Percentiles rank a stretch among this genome's conserved stretches.
Conservation (phyloP, 2,113 vertebrate genomes). For the Lucifuga dentata region DNA sequence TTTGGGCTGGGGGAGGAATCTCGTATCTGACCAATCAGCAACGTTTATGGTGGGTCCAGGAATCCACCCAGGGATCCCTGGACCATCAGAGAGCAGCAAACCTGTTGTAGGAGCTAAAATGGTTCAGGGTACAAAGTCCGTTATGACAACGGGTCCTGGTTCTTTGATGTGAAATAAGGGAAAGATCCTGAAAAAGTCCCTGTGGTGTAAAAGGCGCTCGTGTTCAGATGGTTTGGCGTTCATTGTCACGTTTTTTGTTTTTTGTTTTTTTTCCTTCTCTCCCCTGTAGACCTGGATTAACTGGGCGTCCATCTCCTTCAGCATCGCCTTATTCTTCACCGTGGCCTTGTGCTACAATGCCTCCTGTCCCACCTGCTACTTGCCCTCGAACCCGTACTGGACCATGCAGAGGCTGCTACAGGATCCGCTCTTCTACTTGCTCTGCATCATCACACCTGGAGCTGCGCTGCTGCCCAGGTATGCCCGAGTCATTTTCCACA, state of each 20-base stretch:
- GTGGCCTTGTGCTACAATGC: conserved; percentile 93
- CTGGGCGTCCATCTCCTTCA: conserved; percentile 91
- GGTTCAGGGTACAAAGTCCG: too few species aligned
- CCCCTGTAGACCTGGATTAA: conserved; percentile 93
- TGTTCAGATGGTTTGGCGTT: not conserved
- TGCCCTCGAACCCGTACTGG: conserved; percentile 97
- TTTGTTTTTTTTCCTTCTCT: not conserved
- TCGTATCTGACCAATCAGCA: too few species aligned
- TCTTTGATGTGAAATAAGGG: too few species aligned
- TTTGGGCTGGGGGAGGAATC: too few species aligned
- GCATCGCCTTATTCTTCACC: conserved; percentile 88
- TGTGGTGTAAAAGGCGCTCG: too few species aligned
- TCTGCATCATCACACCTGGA: conserved; percentile 88
- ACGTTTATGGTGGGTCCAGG: too few species aligned
- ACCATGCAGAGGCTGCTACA: conserved; percentile 91
- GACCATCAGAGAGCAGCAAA: too few species aligned
- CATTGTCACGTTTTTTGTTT: not conserved
- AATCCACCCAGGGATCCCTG: too few species aligned
- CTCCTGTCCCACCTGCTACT: conserved; percentile 91
- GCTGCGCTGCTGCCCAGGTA: conserved; percentile 94
- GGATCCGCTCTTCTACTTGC: conserved; percentile 93
- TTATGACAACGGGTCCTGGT: too few species aligned
- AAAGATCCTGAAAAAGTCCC: too few species aligned
- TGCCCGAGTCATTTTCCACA: not conserved
- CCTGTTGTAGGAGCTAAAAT: too few species aligned